phyloP scores from a whole-genome alignment of 1,140 invertebrate genomes.

The Aporrectodea caliginosa region DNA sequence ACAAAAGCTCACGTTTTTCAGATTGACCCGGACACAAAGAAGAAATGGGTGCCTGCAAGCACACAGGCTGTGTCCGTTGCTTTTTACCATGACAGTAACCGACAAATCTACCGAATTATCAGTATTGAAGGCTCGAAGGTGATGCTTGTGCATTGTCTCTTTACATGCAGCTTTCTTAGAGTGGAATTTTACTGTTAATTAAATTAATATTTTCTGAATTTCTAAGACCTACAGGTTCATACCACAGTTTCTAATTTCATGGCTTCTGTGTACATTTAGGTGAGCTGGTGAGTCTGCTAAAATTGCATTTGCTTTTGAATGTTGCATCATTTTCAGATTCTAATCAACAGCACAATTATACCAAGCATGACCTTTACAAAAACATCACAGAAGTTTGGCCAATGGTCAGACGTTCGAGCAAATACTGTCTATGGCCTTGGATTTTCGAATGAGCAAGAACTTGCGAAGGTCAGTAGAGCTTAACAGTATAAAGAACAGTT shows the following conservation, averaged over 20 bases:
- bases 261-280: too few relatives aligned
- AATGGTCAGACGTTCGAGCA: conserved; percentile 94
- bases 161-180: too few relatives aligned
- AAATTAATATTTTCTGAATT: too few relatives aligned
- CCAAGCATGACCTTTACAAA: conserved; percentile 98
- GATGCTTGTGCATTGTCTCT: too few relatives aligned
- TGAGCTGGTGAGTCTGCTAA: too few relatives aligned
- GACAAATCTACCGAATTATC: conserved; percentile 92
- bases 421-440: conserved; percentile 97
- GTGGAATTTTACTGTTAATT: too few relatives aligned
- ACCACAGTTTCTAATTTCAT: too few relatives aligned
- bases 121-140: conserved; percentile 94
- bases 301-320: too few relatives aligned
- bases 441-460: conserved; percentile 87
- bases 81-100: conserved; percentile 93
- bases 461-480: conserved; percentile 84
- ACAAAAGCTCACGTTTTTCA: conserved; percentile 98
- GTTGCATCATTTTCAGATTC: conserved; percentile 65
- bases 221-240: too few relatives aligned
- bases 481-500: too few relatives aligned
- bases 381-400: conserved; percentile 97
- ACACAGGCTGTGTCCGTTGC: conserved; percentile 90
- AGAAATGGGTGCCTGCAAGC: conserved; percentile 96
- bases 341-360: conserved; percentile 96
- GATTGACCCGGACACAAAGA: conserved; percentile 96